Evolutionary conservation across 2,113 vertebrate species (phyloP), one percentile per base, ranked within the genome.

Genomic region (Centrocercus urophasianus): DNA sequence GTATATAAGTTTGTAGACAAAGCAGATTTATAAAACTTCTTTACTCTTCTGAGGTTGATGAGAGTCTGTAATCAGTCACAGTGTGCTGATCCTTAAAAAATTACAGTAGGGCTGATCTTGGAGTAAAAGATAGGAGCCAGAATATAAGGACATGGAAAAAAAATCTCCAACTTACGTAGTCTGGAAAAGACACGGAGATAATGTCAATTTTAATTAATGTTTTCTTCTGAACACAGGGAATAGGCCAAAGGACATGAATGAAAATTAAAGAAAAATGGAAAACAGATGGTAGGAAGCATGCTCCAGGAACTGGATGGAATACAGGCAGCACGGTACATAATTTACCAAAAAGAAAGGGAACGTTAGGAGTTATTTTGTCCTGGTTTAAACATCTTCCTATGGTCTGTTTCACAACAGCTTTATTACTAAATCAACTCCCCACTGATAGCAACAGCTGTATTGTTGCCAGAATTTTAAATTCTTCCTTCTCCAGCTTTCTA

Each of bases 231-330:
- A 95, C 91, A 85, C 78, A 92, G 88, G 84, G 95, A 97, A 90
- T 87, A 96, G 96, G 96, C 90, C 96, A 97, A 96, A 97, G 96
- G 96, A 95, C 95, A 93, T 60, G 93, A 95, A 94, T 97, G 91
- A 96, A 98, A 98, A 98, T 98, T 94, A 97, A 97, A 97, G 96
- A 96, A 96, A 97, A 98, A 98, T 97, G 93, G 90, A 97, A 97
- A 98, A 94, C 97, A 98, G 97, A 98, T 98, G 98, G 95, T 81
- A 82, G 93, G 94, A 97, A 97, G 84, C 80, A 94, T 92, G 83
- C 85, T 90, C 32, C 88, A 97, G 94, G 75, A 96, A 95, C 88
- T 93, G 67, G 75, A 83, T 93, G 67, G 75, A 83, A 94, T 93
- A 96, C 84, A 96, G 86, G 96, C 87, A 95, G 65, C 83, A 88